Evolutionary conservation across 2,797 vertebrate species (phyloP).

Genomic region (Podarcis siculus): DNA sequence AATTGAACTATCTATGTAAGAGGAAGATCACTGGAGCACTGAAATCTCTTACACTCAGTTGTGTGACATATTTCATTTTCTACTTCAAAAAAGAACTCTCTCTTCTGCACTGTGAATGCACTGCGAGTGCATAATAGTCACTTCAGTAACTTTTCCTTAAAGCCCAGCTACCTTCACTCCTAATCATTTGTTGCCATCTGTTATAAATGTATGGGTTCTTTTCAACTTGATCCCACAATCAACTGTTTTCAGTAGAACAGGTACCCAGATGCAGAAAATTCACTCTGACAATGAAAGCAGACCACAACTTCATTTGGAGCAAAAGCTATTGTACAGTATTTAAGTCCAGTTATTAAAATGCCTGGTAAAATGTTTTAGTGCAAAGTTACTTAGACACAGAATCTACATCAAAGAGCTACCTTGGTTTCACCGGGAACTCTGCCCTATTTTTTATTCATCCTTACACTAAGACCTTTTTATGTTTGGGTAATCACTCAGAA

Average conservation of each 20-base stretch:
- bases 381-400: background rate
- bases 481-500: background rate
- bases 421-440: background rate
- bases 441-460: background rate
- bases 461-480: background rate
- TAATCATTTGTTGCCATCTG: background rate
- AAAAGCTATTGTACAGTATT: background rate
- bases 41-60: background rate
- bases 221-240: background rate
- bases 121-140: background rate
- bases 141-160: background rate
- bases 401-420: background rate
- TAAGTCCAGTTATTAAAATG: background rate
- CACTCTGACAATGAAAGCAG: background rate
- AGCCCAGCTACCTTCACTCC: background rate
- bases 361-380: background rate
- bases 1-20: background rate
- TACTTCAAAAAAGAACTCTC: background rate
- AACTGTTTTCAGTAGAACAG: background rate
- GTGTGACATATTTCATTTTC: background rate
- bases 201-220: background rate
- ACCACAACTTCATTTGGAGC: background rate
- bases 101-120: background rate
- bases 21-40: too few species aligned
- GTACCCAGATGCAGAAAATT: background rate